Evolutionary conservation across 2,113 vertebrate species (phyloP), one percentile per base, ranked within the genome.

Genomic region (Electrona antarctica): DNA sequence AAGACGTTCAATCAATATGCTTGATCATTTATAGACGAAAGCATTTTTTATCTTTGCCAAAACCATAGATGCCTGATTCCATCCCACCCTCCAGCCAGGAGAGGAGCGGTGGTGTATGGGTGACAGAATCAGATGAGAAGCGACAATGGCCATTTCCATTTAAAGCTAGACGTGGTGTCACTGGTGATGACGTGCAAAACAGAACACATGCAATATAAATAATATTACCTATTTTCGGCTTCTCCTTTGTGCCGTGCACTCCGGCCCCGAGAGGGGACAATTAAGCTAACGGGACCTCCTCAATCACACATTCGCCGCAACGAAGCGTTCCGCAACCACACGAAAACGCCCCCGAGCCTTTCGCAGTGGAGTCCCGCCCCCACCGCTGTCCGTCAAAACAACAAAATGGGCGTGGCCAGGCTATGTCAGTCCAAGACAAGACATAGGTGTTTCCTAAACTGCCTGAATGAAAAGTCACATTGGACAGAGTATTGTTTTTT

Each of bases 241-340:
- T 80, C 83, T 87, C 80, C 87, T 80, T 78, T 72, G 79, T 76
- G 73, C 73, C 73, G 80, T 75, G 74, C 86, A 84, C 82, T 86
- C 92, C 88, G 64, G 86, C 84, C 88, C 92, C 88, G 73, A 73
- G 74, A 82, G 88, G 79, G 86, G 77, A 82, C 75, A 81, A 87
- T 85, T 47, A 80, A 41, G 76, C 73, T 59, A 41, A 74, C 85
- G 80, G 78, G 85, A 90, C 83, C 86, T 86, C 87, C 3, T 41
- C 33, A 80, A 88, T 92, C 90, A 91, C 88, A 89, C 92, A 91
- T 90, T 88, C 90, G 81, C 90, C 86, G 92, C 90, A 89, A 90
- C 86, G 67, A 80, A 81, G 70, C 74, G 84, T 72, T 76, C 90
- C 80, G 89, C 90, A 91, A 88, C 89, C 88, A 88, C 87, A 87